Evolutionary conservation across 2,888 invertebrate genomes (phyloP).

Genomic region (Mamestra brassicae): DNA sequence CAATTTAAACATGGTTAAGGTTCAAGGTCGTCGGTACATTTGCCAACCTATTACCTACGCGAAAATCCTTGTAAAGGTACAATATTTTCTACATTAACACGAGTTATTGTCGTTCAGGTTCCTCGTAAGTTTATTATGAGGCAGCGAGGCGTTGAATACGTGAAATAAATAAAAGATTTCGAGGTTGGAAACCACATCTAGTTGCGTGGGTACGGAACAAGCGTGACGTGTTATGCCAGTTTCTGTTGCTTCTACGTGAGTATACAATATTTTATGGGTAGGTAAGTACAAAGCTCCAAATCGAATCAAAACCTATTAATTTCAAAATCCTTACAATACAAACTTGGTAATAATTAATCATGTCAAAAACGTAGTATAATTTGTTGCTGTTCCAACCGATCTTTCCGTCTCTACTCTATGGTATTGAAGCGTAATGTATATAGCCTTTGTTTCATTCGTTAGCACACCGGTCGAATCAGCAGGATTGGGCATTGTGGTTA

Average conservation of each 20-base stretch:
- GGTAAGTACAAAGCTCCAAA: background rate
- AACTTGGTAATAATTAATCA: slow-evolving; percentile 28
- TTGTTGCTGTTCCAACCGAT: slow-evolving; percentile 25
- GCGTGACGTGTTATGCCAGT: background rate
- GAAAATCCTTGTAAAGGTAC: background rate
- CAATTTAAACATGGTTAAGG: background rate
- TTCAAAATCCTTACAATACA: slow-evolving; percentile 9
- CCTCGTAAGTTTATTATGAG: slow-evolving; percentile 1
- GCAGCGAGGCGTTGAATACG: slow-evolving; percentile 21
- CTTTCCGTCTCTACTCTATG: slow-evolving; percentile 18
- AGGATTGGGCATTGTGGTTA: slow-evolving; percentile 57
- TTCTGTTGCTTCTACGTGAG: background rate
- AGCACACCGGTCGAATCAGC: slow-evolving; percentile 57
- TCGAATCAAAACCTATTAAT: background rate
- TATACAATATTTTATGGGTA: background rate
- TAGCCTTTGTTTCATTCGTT: slow-evolving; percentile 63
- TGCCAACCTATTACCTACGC: background rate
- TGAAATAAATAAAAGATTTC: slow-evolving; percentile 35
- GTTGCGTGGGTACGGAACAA: background rate
- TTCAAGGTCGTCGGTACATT: background rate
- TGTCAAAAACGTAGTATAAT: slow-evolving; percentile 23
- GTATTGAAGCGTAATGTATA: slow-evolving; percentile 33
- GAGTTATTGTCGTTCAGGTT: slow-evolving; percentile 21
- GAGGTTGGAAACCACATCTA: background rate
- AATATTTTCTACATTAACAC: background rate